Conservation (phyloP, 2,113 vertebrate species). For the Indicator maculatus region DNA sequence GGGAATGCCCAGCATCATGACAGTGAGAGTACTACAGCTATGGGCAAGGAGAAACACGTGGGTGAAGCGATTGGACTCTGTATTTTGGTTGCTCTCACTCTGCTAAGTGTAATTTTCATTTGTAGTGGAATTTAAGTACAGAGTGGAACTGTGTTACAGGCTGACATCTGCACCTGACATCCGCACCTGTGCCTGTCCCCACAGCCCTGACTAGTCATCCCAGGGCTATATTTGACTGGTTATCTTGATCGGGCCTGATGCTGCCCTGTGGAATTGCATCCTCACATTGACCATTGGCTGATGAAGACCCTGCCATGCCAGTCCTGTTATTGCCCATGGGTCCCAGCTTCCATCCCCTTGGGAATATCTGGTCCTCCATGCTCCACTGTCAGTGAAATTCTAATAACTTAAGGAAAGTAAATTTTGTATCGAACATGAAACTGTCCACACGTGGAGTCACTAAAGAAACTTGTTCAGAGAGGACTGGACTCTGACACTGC, state of each 20-base stretch:
- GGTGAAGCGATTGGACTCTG: neutral
- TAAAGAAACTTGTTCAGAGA: neutral
- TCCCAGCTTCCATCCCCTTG: neutral
- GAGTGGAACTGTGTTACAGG: accelerated
- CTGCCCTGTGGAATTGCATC: neutral
- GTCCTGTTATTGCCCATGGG: neutral
- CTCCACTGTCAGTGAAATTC: neutral
- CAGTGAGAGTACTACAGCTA: accelerated
- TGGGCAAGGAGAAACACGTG: neutral
- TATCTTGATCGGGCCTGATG: too few species aligned
- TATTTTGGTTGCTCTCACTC: neutral
- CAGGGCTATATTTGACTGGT: neutral
- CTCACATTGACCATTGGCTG: neutral
- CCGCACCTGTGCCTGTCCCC: neutral
- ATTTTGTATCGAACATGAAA: neutral
- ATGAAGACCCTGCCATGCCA: neutral
- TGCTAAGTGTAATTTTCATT: neutral
- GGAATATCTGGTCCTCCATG: neutral
- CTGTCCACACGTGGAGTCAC: accelerated
- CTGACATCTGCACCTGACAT: neutral
- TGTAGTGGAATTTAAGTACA: neutral
- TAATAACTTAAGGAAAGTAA: neutral
- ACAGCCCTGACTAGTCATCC: neutral
- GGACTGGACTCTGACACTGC: neutral
- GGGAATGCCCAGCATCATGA: neutral